phyloP scores from a whole-genome alignment of 2,888 invertebrate genomes.

The Amiota mariae region DNA sequence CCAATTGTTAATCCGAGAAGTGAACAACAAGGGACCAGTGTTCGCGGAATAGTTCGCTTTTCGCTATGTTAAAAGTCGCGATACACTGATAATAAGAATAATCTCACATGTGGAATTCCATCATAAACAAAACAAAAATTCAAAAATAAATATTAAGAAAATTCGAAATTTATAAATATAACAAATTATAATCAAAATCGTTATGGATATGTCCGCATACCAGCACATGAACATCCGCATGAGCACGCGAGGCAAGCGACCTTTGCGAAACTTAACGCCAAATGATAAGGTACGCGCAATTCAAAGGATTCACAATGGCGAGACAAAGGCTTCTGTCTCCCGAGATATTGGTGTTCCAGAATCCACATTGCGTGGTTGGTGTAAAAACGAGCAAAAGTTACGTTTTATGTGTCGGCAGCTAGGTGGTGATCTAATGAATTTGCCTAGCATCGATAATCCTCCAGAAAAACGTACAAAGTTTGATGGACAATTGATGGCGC shows the following conservation, averaged over 20 bases:
- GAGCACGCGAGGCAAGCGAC: slow-evolving; percentile 83
- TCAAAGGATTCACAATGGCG: slow-evolving; percentile 86
- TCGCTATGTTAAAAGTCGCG: slow-evolving; percentile 34
- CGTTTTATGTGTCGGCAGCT: slow-evolving; percentile 81
- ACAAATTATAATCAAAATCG: background rate
- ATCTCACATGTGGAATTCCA: slow-evolving; percentile 34
- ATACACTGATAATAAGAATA: slow-evolving; percentile 15
- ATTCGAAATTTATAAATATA: too few species aligned
- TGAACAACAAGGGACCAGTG: slow-evolving; percentile 56
- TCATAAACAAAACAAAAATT: slow-evolving; percentile 12
- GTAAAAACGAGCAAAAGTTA: slow-evolving; percentile 86
- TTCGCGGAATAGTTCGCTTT: slow-evolving; percentile 39
- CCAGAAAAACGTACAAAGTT: slow-evolving; percentile 69
- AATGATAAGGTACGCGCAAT: slow-evolving; percentile 87
- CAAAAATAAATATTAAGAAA: slow-evolving; percentile 9
- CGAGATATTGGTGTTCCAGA: slow-evolving; percentile 89
- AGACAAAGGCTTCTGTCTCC: slow-evolving; percentile 89
- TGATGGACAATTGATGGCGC: slow-evolving; percentile 55
- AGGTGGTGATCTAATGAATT: slow-evolving; percentile 77
- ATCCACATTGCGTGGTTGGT: slow-evolving; percentile 89
- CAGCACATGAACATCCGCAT: slow-evolving; percentile 74
- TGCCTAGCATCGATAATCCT: slow-evolving; percentile 57
- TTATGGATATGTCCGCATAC: slow-evolving; percentile 68
- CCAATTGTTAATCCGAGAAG: slow-evolving; percentile 65
- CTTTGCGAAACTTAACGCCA: slow-evolving; percentile 82